These are phyloP conservation scores for Artibeus lituratus DNA, from an alignment of 2,797 vertebrate genomes.

Conservation along the genomic window DNA sequence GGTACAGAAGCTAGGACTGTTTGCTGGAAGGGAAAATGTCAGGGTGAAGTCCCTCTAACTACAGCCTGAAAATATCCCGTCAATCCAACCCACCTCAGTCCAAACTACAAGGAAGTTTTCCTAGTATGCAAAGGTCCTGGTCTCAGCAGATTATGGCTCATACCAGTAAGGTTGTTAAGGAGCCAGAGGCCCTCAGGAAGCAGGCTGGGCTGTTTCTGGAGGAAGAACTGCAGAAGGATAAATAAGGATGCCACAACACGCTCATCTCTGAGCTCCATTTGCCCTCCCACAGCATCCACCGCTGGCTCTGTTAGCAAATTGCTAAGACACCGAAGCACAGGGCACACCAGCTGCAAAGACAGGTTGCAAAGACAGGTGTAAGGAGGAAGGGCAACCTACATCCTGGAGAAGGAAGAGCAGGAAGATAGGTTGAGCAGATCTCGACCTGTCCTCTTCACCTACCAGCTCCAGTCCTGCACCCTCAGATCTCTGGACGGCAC, in stretches of 20 bases:
- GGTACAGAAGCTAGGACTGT: constrained; percentile 85
- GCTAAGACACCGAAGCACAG: constrained; percentile 91
- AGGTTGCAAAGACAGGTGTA: not conserved
- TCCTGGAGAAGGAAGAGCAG: fast-evolving
- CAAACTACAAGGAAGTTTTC: not conserved
- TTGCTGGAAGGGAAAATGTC: constrained; percentile 79
- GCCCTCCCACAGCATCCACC: constrained; percentile 47
- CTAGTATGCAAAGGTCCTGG: not conserved
- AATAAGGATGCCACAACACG: constrained; percentile 87
- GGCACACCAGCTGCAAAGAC: constrained; percentile 88
- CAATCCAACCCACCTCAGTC: not conserved
- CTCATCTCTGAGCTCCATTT: constrained; percentile 77
- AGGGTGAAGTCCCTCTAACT: not conserved
- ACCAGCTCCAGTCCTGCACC: constrained; percentile 91
- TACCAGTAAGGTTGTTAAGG: constrained; percentile 97
- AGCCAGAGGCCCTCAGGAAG: constrained; percentile 91
- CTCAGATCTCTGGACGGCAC: constrained; percentile 79
- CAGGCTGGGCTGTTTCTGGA: constrained; percentile 85
- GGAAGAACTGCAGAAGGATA: constrained; percentile 85
- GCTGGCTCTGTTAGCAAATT: constrained; percentile 87
- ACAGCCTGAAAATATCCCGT: not conserved
- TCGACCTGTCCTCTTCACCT: constrained; percentile 54
- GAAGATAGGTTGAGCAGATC: not conserved
- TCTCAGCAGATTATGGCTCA: not conserved
- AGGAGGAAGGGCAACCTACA: fast-evolving